Evolutionary conservation across 1,140 invertebrate genomes (phyloP).

Genomic region (Chironomus striatipennis): DNA sequence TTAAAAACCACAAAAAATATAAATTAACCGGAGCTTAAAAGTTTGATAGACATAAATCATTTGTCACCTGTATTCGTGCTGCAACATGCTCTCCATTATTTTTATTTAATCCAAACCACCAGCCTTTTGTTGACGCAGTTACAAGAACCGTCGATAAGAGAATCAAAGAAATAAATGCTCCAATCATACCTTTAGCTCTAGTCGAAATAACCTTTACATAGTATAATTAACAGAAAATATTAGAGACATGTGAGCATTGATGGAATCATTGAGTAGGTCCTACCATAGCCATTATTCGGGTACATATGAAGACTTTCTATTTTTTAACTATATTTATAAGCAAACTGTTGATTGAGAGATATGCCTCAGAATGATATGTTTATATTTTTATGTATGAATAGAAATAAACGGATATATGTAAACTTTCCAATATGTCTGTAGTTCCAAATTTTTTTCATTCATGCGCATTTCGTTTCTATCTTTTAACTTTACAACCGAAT

Average conservation of each 20-base stretch:
- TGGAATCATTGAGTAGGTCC: background rate
- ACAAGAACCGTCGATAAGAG: constrained; percentile 45
- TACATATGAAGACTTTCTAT: background rate
- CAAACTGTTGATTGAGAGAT: constrained; percentile 2
- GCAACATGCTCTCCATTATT: constrained; percentile 40
- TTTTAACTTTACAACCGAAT: too few species aligned
- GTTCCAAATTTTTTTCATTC: background rate
- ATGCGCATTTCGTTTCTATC: background rate
- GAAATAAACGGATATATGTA: background rate
- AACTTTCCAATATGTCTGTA: constrained; percentile 2
- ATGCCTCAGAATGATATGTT: constrained; percentile 12
- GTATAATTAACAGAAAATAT: background rate
- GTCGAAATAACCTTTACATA: constrained; percentile 39
- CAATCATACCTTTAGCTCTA: constrained; percentile 47
- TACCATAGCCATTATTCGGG: constrained; percentile 47
- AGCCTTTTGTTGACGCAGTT: constrained; percentile 44
- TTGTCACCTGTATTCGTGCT: constrained; percentile 40
- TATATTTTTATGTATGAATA: background rate
- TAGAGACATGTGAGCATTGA: background rate
- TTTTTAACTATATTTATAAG: constrained; percentile 1
- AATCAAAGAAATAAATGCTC: constrained; percentile 43
- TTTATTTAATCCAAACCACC: constrained; percentile 39
- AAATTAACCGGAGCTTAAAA: background rate
- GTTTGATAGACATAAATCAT: background rate
- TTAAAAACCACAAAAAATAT: background rate